A percentile compares a stretch with the other conserved stretches of the same genome.
phyloP scores from a whole-genome alignment of 2,888 invertebrate genomes.

The Ophion ellenae region DNA sequence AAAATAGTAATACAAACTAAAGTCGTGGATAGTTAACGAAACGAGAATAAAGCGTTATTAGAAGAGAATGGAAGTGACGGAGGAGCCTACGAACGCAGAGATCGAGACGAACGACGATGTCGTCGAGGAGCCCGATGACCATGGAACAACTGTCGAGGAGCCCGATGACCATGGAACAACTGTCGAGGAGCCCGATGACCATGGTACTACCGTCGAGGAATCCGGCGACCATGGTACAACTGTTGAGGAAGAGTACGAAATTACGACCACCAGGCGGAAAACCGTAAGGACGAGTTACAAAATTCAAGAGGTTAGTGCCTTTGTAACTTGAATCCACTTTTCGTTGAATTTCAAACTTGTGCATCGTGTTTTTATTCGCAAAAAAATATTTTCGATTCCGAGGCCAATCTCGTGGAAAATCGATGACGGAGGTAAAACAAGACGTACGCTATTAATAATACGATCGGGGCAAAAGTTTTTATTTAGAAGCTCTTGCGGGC shows the following conservation, averaged over 20 bases:
- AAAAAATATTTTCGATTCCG: background rate
- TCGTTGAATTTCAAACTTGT: conserved; percentile 14
- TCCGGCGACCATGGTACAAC: conserved; percentile 75
- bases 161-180: conserved; percentile 75
- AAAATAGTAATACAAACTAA: background rate
- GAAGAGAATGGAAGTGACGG: conserved; percentile 79
- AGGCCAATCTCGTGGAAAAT: conserved; percentile 7
- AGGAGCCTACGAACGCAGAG: conserved; percentile 75
- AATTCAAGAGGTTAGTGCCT: conserved; percentile 81
- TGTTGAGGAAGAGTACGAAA: conserved; percentile 81
- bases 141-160: conserved; percentile 77
- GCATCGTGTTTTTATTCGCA: background rate
- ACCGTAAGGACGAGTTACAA: conserved; percentile 81
- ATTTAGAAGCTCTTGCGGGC: conserved; percentile 65
- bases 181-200: conserved; percentile 72
- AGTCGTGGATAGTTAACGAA: conserved; percentile 60
- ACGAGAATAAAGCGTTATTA: background rate
- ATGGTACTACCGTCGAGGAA: conserved; percentile 77
- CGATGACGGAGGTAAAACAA: conserved; percentile 30
- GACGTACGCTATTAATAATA: conserved; percentile 59
- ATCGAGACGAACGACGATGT: conserved; percentile 63
- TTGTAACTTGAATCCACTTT: background rate
- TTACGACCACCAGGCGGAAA: conserved; percentile 82
- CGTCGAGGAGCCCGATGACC: conserved; percentile 64
- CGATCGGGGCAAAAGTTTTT: conserved; percentile 61